Conservation (phyloP, 2,797 vertebrate species). For the Uromys caudimaculatus region DNA sequence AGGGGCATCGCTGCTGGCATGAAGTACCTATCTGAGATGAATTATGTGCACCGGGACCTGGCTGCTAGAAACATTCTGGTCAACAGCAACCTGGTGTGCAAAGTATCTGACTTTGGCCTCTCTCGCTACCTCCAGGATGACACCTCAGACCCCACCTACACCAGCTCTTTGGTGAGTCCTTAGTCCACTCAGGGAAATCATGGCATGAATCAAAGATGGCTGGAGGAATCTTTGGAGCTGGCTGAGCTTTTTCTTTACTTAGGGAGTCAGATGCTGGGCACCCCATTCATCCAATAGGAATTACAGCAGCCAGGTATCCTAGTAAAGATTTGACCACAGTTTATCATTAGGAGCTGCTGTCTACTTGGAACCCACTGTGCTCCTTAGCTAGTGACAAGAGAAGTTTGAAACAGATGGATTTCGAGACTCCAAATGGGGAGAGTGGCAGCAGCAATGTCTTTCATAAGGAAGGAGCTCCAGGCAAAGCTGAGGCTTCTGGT, state of each 20-base stretch:
- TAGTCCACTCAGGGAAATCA: neutral
- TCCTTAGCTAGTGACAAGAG: neutral
- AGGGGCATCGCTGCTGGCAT: constrained; percentile 97
- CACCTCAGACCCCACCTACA: constrained; percentile 98
- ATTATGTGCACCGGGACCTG: constrained; percentile 97
- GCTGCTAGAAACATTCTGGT: constrained; percentile 98
- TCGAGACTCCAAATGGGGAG: neutral
- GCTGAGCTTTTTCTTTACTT: neutral
- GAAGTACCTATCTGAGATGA: constrained; percentile 99
- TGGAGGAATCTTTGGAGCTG: neutral
- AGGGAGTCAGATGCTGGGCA: neutral
- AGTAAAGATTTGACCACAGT: neutral
- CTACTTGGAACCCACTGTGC: neutral
- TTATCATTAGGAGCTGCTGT: neutral
- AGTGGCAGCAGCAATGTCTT: neutral
- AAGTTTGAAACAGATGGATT: neutral
- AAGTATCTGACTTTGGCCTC: constrained; percentile 98
- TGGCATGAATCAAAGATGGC: neutral
- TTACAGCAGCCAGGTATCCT: neutral
- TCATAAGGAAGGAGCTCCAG: neutral
- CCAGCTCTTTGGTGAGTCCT: constrained; percentile 95
- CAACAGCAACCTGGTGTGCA: constrained; percentile 99
- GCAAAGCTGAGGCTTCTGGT: neutral
- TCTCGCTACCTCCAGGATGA: constrained; percentile 98
- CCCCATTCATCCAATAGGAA: neutral